Base-by-base conservation (phyloP, 2,797 vertebrate species). In the Gorsachius magnificus region DNA sequence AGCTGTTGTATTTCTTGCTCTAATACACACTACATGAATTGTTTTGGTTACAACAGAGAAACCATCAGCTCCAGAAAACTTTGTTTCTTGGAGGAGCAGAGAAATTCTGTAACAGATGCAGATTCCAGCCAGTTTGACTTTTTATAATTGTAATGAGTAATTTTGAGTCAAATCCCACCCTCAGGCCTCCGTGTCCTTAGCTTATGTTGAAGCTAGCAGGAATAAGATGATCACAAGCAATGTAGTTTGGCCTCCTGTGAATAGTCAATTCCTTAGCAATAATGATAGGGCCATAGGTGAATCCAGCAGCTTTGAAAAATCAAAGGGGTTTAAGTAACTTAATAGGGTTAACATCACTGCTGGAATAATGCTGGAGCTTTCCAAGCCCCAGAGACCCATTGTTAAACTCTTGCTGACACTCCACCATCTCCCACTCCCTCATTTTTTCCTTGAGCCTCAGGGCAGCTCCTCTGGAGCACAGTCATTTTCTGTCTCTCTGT, bases 301-400 rank as follows among this genome's bases (percentile, higher is more conserved):
- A 93, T 77, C 78, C 77, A 91, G 41, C 71, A 83, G 93, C 91
- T 93, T 93, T 83, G 78, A 91, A 75, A 97, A 96, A 96, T 97
- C 96, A 96, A 97, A 97, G 87, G 72, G 78, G 4, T 84, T 96
- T 96, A 97, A 97, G 96, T 61, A 94, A 94, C 81, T 96, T 97
- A 97, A 97, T 87, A 97, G 85, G 96, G 93, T 96, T 97, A 97
- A 93, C 83, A 83, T 81, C 92, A 84, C 94, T 94, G 83, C 65
- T 96, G 92, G 90, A 92, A 95, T 96, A 97, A 96, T 95, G 45
- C 76, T 78, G 63, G 74, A 84, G 90, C 72, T 96, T 95, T 95
- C 92, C 79, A 95, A 92, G 60, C 71, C 81, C 72, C 85, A 88
- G 78, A 97, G 50, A 90, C 6, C 31, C 83, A 96, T 95, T 97